Evolutionary conservation across 2,888 invertebrate species (phyloP), one percentile per base, ranked within the genome.

Genomic region (Agrochola lota): DNA sequence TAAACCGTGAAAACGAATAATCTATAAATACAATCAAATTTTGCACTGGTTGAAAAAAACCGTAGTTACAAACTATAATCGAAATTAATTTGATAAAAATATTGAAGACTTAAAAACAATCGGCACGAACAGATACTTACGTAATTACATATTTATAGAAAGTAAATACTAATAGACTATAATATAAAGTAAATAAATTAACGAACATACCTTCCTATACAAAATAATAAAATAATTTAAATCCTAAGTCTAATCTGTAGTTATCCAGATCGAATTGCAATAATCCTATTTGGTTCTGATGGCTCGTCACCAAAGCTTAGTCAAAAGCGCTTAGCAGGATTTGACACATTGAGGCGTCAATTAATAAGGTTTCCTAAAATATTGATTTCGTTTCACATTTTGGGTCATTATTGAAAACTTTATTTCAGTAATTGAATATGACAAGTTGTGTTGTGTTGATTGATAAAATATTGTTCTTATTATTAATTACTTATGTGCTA

Each of bases 281-380:
- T 73, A 74, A 74, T 74, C 75, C 66, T 49, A 81, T 79, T 49
- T n/a, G 11, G 15, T 55, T 74, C 17, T 49, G 46, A 74, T 74
- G 35, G 20, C 55, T 57, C 20, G 52, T 81, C 59, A 74, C 66
- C n/a, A 62, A 74, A 49, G 67, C 74, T 79, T 74, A 79, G 74
- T 81, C 52, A 67, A 20, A 67, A 60, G 35, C 26, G 52, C 17
- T 81, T 60, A 62, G 75, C 20, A 74, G 74, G 60, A 73, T 67
- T 80, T 80, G 30, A 80, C 57, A 71, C 80, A 15, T n/a, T 49
- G 20, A 40, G 26, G 23, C 17, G 30, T n/a, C n/a, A 12, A n/a
- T 23, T n/a, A 2, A 35, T 60, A 78, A 15, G 81, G 81, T 60
- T 78, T 78, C 81, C 9, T 11, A 1, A 20, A 73, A 66, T 1